Percentiles rank a stretch among this genome's conserved stretches.
Evolutionary conservation across 30 jellyfish, hydroid and myxozoan species (phyloP).

Genomic region (Chironex yamaguchii): DNA sequence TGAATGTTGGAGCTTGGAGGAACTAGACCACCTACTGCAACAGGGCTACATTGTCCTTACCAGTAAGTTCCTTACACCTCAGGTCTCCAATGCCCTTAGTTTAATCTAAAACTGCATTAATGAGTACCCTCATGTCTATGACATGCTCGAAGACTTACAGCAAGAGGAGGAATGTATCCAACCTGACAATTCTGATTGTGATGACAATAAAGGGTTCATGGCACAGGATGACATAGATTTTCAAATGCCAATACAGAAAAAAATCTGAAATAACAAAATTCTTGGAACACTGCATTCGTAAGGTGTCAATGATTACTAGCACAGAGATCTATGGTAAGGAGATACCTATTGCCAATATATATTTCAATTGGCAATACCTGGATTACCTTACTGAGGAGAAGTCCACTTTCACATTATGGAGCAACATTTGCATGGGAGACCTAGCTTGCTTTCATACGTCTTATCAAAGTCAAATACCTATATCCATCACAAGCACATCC

Average conservation of each 20-base stretch:
- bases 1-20: conserved; percentile 7
- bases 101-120: not conserved
- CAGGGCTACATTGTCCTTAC: not conserved
- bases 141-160: not conserved
- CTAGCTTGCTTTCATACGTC: not conserved
- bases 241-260: no score
- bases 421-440: not conserved
- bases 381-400: not conserved
- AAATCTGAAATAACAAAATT: no score
- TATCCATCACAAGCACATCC: not conserved
- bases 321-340: no score
- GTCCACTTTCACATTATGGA: not conserved
- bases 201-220: not conserved
- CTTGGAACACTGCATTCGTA: no score
- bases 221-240: not conserved
- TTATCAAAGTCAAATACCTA: not conserved
- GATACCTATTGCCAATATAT: not conserved
- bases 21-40: not conserved
- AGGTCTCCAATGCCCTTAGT: not conserved
- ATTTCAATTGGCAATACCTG: not conserved
- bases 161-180: not conserved
- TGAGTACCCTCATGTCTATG: not conserved
- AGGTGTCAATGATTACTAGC: no score
- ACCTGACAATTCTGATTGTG: not conserved
- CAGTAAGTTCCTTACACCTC: not conserved